Evolutionary conservation across 2,888 invertebrate species (phyloP), one percentile per base, ranked within the genome.

Genomic region (Scaptomyza polygonia): DNA sequence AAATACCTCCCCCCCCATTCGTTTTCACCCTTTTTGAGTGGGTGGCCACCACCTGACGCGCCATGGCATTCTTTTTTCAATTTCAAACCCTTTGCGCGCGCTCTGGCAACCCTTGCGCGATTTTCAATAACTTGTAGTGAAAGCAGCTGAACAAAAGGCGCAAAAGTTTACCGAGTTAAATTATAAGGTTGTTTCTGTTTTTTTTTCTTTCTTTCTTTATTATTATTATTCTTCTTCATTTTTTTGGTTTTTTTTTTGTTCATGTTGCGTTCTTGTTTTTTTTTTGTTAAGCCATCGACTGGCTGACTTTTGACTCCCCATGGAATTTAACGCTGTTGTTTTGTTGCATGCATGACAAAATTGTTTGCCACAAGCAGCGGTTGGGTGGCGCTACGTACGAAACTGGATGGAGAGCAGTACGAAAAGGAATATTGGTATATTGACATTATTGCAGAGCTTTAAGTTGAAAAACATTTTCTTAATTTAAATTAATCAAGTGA

Each of bases 111-210:
- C 82, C 85, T 69, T 77, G 70, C 79, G 79, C 82, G 86, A 83
- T 83, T 83, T 85, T 83, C 82, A 83, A 83, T 83, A 83, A 85
- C 82, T 82, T 85, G 76, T 79, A 72, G 85, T 78, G 70, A 79
- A 78, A 79, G 76, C 72, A 67, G 52, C 49, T 67, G 72, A 85
- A 83, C 82, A 83, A 85, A 82, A 83, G 82, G 82, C 82, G 79
- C 86, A 77, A 77, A 82, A 85, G 68, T 83, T 83, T 83, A 82
- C 79, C 72, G 75, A 85, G 82, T 79, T 83, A 83, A 83, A 83
- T 85, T 83, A 83, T 83, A 82, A 85, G 77, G 79, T 85, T 79
- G 85, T 84, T 77, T 72, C 73, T 53, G 59, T 29, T 78, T 75
- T 67, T 65, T 62, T n/a, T n/a, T n/a, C n/a, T n/a, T n/a, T n/a